phyloP scores from a whole-genome alignment of 1,140 invertebrate genomes.

The Diachasmimorpha longicaudata region DNA sequence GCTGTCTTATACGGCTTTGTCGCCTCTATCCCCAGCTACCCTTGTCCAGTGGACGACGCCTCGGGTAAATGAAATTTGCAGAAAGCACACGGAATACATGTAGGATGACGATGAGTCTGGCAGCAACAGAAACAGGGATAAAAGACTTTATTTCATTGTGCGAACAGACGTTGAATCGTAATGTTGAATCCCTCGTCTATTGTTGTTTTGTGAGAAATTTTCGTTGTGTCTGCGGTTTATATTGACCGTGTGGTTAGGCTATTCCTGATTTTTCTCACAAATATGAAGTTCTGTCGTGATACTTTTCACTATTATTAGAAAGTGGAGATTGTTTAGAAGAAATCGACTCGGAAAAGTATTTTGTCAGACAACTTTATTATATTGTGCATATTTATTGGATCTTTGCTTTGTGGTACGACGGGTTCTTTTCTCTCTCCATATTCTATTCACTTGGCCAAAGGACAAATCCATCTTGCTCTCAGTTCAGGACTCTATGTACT shows the following conservation, averaged over 20 bases:
- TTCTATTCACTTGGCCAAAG: too few relatives aligned
- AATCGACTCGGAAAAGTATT: too few relatives aligned
- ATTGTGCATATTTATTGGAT: too few relatives aligned
- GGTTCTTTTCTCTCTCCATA: too few relatives aligned
- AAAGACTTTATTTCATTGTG: slow-evolving; percentile 43
- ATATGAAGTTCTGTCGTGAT: too few relatives aligned
- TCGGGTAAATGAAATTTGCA: slow-evolving; percentile 21
- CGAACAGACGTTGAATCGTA: slow-evolving; percentile 37
- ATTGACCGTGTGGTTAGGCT: neutral
- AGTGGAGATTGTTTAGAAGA: too few relatives aligned
- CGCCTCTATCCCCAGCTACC: neutral
- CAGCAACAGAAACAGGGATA: slow-evolving; percentile 2
- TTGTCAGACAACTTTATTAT: too few relatives aligned
- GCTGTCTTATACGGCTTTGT: slow-evolving; percentile 18
- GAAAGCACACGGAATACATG: slow-evolving; percentile 6
- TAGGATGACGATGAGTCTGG: neutral
- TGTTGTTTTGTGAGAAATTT: neutral
- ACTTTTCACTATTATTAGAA: too few relatives aligned
- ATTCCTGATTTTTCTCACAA: too few relatives aligned
- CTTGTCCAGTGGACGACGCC: slow-evolving; percentile 1
- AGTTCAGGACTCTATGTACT: too few relatives aligned
- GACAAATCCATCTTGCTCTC: too few relatives aligned
- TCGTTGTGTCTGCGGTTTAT: neutral
- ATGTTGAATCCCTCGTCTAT: slow-evolving; percentile 27
- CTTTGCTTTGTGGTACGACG: too few relatives aligned